Evolutionary conservation across 2,888 invertebrate genomes (phyloP), one percentile per base, ranked within the genome.

Genomic region (Augochlorella aurata): DNA sequence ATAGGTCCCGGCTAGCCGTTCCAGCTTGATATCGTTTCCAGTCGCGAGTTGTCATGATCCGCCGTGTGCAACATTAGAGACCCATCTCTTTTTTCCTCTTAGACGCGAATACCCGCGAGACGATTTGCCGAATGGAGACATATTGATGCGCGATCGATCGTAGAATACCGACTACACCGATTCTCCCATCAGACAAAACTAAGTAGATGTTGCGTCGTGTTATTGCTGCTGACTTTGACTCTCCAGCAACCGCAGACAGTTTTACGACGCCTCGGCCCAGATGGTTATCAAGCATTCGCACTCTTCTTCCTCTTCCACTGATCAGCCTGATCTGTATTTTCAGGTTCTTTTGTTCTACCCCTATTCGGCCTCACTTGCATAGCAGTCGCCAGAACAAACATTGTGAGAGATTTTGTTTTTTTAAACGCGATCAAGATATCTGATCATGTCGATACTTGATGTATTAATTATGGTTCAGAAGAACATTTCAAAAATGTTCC

Each of bases 11-110:
- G 54, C 70, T 73, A 69, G 70, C 21, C 65, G 88, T 85, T 87
- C 86, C 89, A 85, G 86, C 81, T 88, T 88, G 85, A 81, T 87
- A 91, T 91, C 88, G 86, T 84, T 83, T 81, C 82, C 78, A 83
- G 85, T 89, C 82, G 79, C 86, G 82, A 89, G 87, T 90, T 87
- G 89, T 88, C 89, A 87, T 90, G 90, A 92, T 89, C 87, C 65
- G 74, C 74, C 65, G 74, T 58, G 71, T 52, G 86, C 89, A 85
- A 86, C 85, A 86, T 86, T 89, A 87, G 85, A 87, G 87, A 85
- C 73, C 52, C 50, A 24, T 63, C 71, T 38, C 71, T 54, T 71
- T 63, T 74, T 61, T 61, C 16, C 2, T 4, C 10, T 58, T n/a
- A 24, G 14, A 50, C 50, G 50, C 49, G 49, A 49, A 12, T 18